Base-by-base conservation (phyloP, 2,888 invertebrate genomes). In the Drosophila longiperda region DNA sequence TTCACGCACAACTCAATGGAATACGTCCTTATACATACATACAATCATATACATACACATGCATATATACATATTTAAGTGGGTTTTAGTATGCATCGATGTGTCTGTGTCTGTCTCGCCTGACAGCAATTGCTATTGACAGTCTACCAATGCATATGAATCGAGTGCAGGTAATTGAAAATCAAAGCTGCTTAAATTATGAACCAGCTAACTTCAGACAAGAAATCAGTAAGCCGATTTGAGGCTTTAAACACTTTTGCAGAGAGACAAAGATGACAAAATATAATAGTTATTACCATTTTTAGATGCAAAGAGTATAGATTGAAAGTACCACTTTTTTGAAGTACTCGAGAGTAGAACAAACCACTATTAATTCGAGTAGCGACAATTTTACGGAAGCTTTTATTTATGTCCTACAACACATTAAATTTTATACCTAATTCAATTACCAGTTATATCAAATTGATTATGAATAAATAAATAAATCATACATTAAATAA, bases 91-190 rank as follows among this genome's bases (percentile, higher is more conserved):
- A n/a, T 58, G 26, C 45, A 26, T 55, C 26, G 42, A 48, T 32
- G 26, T 12, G 55, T 54, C 38, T 48, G 66, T 33, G 42, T 33
- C 42, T 66, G 52, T 65, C 60, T 63, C 54, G 53, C 53, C 63
- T 70, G 76, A 75, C 79, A 76, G 83, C 59, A 33, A 66, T 76
- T 72, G 68, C 75, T 75, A 75, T 40, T 75, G 82, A 75, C 78
- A 66, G 66, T 67, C 73, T 53, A 75, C 78, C 78, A 83, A 58
- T 80, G 86, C 84, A 80, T 83, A 83, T 85, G 86, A 88, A 86
- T 86, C 78, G 73, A 80, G 83, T 73, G 65, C 68, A 85, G 78
- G 75, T 85, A 85, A 85, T 85, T 85, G 84, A 86, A 88, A 85
- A 76, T 78, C 88, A 85, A 88, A 88, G 83, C 74, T 75, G 75